A percentile compares a stretch with the other conserved stretches of the same genome.
Conservation (phyloP, 2,888 invertebrate species). For the Nomada goodeniana region DNA sequence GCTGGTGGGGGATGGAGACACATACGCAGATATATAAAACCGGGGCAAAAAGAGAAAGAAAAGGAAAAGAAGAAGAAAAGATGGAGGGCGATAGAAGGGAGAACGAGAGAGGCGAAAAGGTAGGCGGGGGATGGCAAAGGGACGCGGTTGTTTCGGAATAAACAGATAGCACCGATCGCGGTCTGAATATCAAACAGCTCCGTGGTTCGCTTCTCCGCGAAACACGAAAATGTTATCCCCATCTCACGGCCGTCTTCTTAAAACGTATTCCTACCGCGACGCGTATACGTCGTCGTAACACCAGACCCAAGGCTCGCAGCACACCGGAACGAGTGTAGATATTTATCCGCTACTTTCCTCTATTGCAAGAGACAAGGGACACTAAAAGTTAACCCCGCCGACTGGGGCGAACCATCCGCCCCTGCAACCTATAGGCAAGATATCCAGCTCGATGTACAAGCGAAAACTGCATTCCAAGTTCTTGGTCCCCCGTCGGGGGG, state of each 20-base stretch:
- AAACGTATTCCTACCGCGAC: constrained; percentile 61
- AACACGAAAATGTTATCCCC: constrained; percentile 75
- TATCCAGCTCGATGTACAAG: constrained; percentile 52
- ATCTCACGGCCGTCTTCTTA: constrained; percentile 46
- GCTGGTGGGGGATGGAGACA: constrained; percentile 27
- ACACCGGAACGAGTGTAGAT: constrained; percentile 46
- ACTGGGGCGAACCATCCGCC: constrained; percentile 15
- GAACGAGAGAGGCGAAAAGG: constrained; percentile 44
- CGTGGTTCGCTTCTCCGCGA: constrained; percentile 63
- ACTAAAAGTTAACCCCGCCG: constrained; percentile 68
- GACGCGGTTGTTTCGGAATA: constrained; percentile 82
- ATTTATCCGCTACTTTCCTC: constrained; percentile 74
- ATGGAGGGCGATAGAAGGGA: constrained; percentile 16
- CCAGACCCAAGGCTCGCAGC: constrained; percentile 15
- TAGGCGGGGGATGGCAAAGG: constrained; percentile 41
- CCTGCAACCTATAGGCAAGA: constrained; percentile 49
- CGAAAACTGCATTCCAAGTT: constrained; percentile 75
- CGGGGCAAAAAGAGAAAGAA: constrained; percentile 5
- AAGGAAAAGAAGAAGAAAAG: neutral
- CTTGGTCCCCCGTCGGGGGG: constrained; percentile 43
- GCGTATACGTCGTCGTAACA: constrained; percentile 60
- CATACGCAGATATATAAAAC: constrained; percentile 54
- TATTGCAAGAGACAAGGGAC: constrained; percentile 69
- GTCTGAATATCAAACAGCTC: constrained; percentile 79
- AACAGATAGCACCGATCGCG: constrained; percentile 82